phyloP scores from a whole-genome alignment of 2,113 vertebrate genomes.

The Ancistrus triradiatus region DNA sequence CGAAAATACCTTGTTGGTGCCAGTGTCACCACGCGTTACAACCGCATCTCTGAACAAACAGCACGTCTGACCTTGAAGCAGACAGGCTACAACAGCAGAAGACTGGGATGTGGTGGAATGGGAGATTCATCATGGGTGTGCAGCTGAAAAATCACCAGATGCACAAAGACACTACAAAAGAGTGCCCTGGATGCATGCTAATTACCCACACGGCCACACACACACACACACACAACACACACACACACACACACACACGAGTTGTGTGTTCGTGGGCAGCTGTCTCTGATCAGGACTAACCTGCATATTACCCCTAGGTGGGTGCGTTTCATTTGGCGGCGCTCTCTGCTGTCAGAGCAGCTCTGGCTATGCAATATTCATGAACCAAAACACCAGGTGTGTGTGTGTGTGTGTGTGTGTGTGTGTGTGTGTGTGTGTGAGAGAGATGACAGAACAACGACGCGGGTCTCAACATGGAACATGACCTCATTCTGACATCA shows the following conservation, averaged over 20 bases:
- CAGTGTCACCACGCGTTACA: too few relatives aligned
- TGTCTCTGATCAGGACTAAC: constrained; percentile 15
- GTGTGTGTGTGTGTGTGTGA: neutral
- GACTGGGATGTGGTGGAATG: too few relatives aligned
- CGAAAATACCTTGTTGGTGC: too few relatives aligned
- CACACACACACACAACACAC: too few relatives aligned
- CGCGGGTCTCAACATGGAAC: neutral
- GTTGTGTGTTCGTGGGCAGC: constrained; percentile 1
- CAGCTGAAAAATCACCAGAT: too few relatives aligned
- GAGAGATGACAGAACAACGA: neutral
- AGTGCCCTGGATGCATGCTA: too few relatives aligned
- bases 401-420: neutral
- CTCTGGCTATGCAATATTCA: constrained; percentile 25
- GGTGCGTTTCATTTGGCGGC: neutral
- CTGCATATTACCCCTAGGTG: constrained; percentile 16
- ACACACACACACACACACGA: too few relatives aligned
- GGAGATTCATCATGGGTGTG: neutral
- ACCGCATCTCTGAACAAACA: too few relatives aligned
- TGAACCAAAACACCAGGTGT: constrained; percentile 18
- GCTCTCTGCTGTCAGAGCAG: neutral
- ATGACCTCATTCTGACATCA: constrained; percentile 26
- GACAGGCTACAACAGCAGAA: too few relatives aligned
- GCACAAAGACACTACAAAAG: neutral
- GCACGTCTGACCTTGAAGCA: too few relatives aligned
- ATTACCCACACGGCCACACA: too few relatives aligned